Evolutionary conservation across 2,113 vertebrate genomes (phyloP).

Genomic region (Oreotrochilus melanogaster): DNA sequence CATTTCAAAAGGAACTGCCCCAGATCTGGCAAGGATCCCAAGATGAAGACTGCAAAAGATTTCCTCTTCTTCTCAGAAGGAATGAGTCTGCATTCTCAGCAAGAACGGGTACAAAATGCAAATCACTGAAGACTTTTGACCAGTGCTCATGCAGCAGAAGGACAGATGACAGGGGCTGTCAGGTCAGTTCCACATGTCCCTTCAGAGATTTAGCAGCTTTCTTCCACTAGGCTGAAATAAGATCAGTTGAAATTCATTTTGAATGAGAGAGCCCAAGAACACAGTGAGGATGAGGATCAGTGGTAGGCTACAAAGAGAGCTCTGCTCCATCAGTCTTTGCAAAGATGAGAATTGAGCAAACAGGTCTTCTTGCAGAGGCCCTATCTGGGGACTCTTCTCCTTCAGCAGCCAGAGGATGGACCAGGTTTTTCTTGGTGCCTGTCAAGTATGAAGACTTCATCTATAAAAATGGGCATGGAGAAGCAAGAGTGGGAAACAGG

Average conservation of each 20-base stretch:
- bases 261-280: not conserved
- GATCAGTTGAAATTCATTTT: not conserved
- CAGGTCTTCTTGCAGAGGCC: not conserved
- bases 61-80: not conserved
- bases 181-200: not conserved
- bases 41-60: not conserved
- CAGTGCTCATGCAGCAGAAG: not conserved
- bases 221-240: not conserved
- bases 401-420: not conserved
- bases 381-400: not conserved
- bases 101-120: not conserved
- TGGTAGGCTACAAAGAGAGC: not conserved
- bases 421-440: not conserved
- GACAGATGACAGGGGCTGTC: not conserved
- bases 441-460: not conserved
- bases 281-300: not conserved
- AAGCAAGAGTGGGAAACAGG: fast-evolving
- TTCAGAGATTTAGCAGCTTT: not conserved
- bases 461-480: fast-evolving
- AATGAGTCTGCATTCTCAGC: not conserved
- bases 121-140: not conserved
- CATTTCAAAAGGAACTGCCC: not conserved
- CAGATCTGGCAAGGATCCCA: not conserved
- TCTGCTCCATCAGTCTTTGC: not conserved
- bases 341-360: not conserved